These are phyloP conservation scores for Chaenogobius annularis DNA, from an alignment of 2,113 vertebrate genomes.

Conservation along the genomic window DNA sequence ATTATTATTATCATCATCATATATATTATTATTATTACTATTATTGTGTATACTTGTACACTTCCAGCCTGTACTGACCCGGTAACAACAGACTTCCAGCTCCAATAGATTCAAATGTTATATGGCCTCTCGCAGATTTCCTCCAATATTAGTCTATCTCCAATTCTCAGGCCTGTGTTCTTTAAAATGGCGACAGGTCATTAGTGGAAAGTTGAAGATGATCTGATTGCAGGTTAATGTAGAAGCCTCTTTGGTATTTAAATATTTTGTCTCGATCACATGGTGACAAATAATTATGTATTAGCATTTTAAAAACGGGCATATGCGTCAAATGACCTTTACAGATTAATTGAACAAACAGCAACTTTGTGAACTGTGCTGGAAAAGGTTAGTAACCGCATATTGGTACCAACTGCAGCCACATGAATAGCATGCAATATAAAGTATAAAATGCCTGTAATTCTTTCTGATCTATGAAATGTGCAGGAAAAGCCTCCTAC, in stretches of 20 bases:
- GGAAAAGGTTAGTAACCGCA: neutral
- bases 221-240: slow-evolving; percentile 17
- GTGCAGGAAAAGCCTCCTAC: slow-evolving; percentile 5
- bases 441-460: slow-evolving; percentile 5
- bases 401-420: neutral
- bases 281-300: neutral
- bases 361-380: neutral
- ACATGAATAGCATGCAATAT: neutral
- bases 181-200: slow-evolving; percentile 73
- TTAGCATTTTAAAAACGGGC: neutral
- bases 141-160: slow-evolving; percentile 5
- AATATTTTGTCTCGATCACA: no score
- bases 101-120: neutral
- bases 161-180: slow-evolving; percentile 42
- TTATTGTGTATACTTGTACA: no score
- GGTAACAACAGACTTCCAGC: neutral
- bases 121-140: neutral
- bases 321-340: neutral
- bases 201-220: slow-evolving; percentile 66
- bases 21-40: no score
- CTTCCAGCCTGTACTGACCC: neutral
- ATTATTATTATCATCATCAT: no score
- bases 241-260: no score
- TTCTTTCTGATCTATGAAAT: slow-evolving; percentile 9
- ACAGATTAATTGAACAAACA: neutral